Evolutionary conservation across 2,113 vertebrate species (phyloP), one percentile per base, ranked within the genome.

Genomic region (Chaetodon auriga): DNA sequence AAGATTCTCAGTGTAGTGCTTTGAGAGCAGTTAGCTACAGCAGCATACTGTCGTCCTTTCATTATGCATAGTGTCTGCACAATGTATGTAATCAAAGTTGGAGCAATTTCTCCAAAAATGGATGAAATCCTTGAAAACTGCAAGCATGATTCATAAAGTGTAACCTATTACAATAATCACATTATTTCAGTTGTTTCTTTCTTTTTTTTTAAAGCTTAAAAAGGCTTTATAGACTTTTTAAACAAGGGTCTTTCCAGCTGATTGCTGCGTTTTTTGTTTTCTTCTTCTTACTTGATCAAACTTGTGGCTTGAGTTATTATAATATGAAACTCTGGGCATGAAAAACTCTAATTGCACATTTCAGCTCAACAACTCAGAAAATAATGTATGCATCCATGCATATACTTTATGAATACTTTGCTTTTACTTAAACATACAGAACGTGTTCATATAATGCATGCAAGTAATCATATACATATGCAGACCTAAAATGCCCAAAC

Each of bases 1-100:
- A 92, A 80, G 87, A 89, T 87, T 90, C 85, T 85, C 86, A 80
- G 87, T 87, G 86, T 90, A 63, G 45, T 63, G 71, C 86, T 90
- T 85, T 81, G 81, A 89, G 70, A 79, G 70, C 77, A 75, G 60
- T 85, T 83, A 80, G 81, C 66, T 70, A 78, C 63, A 68, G 57
- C 68, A 78, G 38, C 16, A 54, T 51, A 35, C 63, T 51, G 65
- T 25, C 43, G 21, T 75, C 25, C 71, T 90, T 78, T 85, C 73
- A 70, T 81, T 66, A 8, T 73, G 49, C 55, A 18, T 21, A 45
- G n/a, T 55, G 13, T 55, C 14, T 68, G 66, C 41, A 19, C 51
- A 19, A 36, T 68, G 57, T 23, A 62, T 15, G 62, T 21, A 30
- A 53, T 23, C 6, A 68, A 48, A 54, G 21, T 65, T 78, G 53